Conservation (phyloP, 2,113 vertebrate species). For the Cyanoderma ruficeps region DNA sequence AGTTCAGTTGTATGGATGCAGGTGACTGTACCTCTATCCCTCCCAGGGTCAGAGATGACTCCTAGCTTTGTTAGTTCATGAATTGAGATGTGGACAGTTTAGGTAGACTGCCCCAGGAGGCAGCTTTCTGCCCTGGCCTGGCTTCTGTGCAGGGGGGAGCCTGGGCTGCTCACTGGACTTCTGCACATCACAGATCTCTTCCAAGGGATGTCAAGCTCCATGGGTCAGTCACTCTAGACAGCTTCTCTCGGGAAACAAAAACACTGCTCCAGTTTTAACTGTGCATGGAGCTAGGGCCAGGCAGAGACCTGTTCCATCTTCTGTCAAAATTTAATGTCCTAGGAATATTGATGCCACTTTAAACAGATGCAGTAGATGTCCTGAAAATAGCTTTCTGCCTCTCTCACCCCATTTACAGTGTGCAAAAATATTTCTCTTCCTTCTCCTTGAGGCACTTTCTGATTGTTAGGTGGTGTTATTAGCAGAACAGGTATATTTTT, state of each 20-base stretch:
- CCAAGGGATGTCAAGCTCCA: no score
- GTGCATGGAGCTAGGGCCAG: neutral
- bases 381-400: neutral
- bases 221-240: neutral
- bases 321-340: neutral
- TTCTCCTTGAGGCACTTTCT: neutral
- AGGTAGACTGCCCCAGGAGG: neutral
- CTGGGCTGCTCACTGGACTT: neutral
- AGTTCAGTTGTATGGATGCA: neutral
- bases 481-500: neutral
- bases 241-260: neutral
- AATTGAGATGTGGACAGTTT: neutral
- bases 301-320: neutral
- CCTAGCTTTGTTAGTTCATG: neutral
- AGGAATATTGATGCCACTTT: neutral
- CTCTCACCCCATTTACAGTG: neutral
- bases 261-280: neutral
- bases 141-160: neutral
- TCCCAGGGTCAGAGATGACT: neutral
- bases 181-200: neutral
- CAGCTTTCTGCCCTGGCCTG: neutral
- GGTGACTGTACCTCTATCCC: neutral
- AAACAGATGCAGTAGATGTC: neutral
- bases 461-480: neutral
- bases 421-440: neutral